Evolutionary conservation across 1,140 invertebrate species (phyloP), one percentile per base, ranked within the genome.

Genomic region (Drosophila asahinai): DNA sequence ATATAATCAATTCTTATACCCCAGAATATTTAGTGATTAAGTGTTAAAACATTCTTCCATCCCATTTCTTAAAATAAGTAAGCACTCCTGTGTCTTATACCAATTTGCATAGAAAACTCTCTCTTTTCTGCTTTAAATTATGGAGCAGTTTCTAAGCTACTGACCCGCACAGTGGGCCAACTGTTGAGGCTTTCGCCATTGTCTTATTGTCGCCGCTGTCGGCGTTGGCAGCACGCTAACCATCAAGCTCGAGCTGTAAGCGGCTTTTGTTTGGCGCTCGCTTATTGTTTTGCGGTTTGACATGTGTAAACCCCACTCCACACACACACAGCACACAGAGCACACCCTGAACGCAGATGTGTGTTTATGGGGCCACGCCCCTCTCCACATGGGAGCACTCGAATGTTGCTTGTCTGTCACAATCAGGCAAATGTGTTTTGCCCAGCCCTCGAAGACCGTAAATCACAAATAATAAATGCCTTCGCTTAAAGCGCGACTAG

Each of bases 371-470:
- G 49, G 45, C 63, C 57, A 63, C 47, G 71, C 72, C 63, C 48
- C 57, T 47, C 58, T 62, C 51, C 55, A 71, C 59, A 65, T 65
- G 61, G 54, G 43, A 61, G 81, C 76, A 83, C 81, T 83, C 83
- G 70, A 80, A 78, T 83, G 70, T 81, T 80, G 76, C 70, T 83
- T 83, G 76, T 76, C 81, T 70, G 66, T 68, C 66, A 83, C 76
- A 83, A 83, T 83, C 81, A 83, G 81, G 51, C 64, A 80, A 83
- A 83, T 83, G 76, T 83, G 55, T 80, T 83, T 80, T 83, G 57
- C 36, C 17, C 63, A 67, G 66, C 38, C 47, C 55, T 63, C 38
- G 43, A 60, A 38, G 43, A 49, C 25, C 38, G 61, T 25, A 58
- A 60, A 82, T 72, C 51, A 45, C 60, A 61, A 65, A 65, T 61